phyloP scores from a whole-genome alignment of 2,113 vertebrate species.

The Peucedramus taeniatus region DNA sequence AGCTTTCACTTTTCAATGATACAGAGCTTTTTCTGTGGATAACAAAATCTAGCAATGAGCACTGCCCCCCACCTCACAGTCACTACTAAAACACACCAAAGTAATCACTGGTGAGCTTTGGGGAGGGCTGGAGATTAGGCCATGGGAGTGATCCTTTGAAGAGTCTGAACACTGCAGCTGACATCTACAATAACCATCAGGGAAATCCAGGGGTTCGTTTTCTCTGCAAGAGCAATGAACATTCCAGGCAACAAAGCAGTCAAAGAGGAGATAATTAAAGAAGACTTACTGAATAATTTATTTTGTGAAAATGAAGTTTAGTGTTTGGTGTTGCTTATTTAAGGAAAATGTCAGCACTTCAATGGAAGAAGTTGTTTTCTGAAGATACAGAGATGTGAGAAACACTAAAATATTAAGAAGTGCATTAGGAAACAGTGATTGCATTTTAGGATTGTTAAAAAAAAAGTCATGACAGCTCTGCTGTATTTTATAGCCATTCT shows the following conservation, averaged over 20 bases:
- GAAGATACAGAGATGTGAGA: background rate
- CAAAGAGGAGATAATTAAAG: conserved; percentile 31
- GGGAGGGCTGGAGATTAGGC: background rate
- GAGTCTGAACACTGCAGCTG: background rate
- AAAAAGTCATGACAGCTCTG: background rate
- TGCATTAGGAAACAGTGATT: background rate
- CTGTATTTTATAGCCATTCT: background rate
- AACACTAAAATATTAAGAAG: background rate
- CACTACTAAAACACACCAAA: background rate
- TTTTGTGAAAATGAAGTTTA: conserved; percentile 7
- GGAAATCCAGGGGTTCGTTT: background rate
- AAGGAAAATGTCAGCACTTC: conserved; percentile 10
- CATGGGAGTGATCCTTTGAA: background rate
- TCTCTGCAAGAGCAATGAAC: background rate
- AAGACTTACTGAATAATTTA: conserved; percentile 30
- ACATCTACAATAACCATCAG: background rate
- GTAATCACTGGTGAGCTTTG: background rate
- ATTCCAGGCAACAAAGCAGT: conserved; percentile 12
- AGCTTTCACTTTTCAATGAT: background rate
- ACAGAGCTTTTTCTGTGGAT: background rate
- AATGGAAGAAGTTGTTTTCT: background rate
- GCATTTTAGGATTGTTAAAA: background rate
- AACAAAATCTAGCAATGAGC: background rate
- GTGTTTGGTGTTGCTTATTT: background rate
- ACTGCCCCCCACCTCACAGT: background rate